Base-by-base conservation (phyloP, 2,888 invertebrate genomes). In the Eretmocerus hayati region DNA sequence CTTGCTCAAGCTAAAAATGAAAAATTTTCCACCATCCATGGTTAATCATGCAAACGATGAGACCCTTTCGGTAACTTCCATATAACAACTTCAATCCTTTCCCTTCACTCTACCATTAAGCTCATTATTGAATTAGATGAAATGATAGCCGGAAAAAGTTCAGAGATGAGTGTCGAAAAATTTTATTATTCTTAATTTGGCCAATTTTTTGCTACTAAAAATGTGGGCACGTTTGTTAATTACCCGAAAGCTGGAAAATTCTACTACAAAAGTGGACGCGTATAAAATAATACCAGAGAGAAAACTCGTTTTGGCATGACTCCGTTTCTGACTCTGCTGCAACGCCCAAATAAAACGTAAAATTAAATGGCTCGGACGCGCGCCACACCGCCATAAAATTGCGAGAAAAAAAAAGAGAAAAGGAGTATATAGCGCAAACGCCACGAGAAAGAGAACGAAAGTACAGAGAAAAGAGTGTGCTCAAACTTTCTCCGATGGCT, bases 171-270 rank as follows among this genome's bases (percentile, higher is more conserved):
- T 16, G 5, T 19, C 33, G 20, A 19, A 13, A 15, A 20, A 18
- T 48, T 49, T 49, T 44, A 41, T 49, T 35, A 44, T 44, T 44
- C 45, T 49, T 31, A 45, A 44, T 49, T 48, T 48, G 33, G 48
- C 33, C 35, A 39, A 38, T 43, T 15, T 15, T 6, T 4, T 6
- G 23, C 35, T 33, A 6, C 41, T 41, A 35, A 31, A 41, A 41
- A 43, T 49, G 44, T 37, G 36, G 37, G 49, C 44, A 49, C 44
- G 49, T 49, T n/a, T 44, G 49, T 41, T 49, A 49, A 49, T 49
- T 49, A 44, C 36, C 36, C 36, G 41, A 26, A 11, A 26, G 30
- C 15, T n/a, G 23, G 18, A 20, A 31, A 48, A 48, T 48, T 48
- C 23, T 16, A 38, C 13, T 26, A 11, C 6, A 26, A 26, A 26